These are phyloP conservation scores for Ips typographus DNA, from an alignment of 1,140 invertebrate genomes.

Conservation along the genomic window DNA sequence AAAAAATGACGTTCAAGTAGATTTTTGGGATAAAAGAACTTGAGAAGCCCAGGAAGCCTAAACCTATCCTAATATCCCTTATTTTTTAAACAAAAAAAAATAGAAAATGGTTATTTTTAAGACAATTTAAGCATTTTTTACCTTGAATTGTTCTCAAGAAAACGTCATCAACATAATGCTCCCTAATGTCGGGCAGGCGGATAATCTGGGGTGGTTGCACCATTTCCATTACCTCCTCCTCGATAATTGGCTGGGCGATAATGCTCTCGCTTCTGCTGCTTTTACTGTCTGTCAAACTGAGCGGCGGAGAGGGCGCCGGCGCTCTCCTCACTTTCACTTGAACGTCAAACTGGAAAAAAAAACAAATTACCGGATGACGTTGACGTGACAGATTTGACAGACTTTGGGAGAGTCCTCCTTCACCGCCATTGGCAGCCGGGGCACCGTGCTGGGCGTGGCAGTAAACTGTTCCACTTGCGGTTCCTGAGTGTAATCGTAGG, in stretches of 20 bases:
- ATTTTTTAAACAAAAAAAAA: background rate
- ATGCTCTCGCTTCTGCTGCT: constrained; percentile 56
- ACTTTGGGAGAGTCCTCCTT: constrained; percentile 31
- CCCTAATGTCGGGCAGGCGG: constrained; percentile 71
- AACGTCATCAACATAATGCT: constrained; percentile 83
- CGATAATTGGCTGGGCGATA: constrained; percentile 60
- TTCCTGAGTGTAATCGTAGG: constrained; percentile 54
- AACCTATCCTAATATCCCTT: too few relatives aligned
- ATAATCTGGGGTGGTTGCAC: constrained; percentile 66
- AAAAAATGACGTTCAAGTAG: too few relatives aligned
- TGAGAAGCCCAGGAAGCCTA: too few relatives aligned
- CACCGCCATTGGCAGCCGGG: constrained; percentile 21
- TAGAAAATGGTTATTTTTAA: too few relatives aligned
- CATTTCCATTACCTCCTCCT: constrained; percentile 66
- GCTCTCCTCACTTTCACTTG: constrained; percentile 76
- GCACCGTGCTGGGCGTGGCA: constrained; percentile 21
- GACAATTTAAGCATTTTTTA: background rate
- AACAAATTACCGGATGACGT: background rate
- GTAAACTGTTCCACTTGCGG: constrained; percentile 29
- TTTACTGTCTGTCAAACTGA: constrained; percentile 64
- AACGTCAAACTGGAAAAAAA: constrained; percentile 73
- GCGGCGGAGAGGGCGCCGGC: constrained; percentile 62
- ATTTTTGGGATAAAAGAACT: too few relatives aligned
- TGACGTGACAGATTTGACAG: background rate
- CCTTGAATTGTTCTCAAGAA: constrained; percentile 74